phyloP scores from a whole-genome alignment of 2,797 vertebrate genomes.

The Channa striata region DNA sequence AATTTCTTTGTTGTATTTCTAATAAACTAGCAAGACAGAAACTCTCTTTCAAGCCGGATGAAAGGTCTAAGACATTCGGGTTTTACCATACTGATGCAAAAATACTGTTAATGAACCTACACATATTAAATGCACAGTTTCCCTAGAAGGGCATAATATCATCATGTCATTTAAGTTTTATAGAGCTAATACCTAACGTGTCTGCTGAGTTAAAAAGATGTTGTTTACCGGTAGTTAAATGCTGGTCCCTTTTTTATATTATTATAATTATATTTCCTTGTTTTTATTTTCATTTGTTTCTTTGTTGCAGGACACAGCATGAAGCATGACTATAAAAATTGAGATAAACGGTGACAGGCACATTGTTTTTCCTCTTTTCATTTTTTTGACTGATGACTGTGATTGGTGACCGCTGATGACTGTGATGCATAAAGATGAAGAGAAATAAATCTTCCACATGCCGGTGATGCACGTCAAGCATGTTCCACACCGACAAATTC shows the following conservation, averaged over 20 bases:
- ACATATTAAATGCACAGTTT: no score
- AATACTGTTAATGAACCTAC: neutral
- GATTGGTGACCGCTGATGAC: neutral
- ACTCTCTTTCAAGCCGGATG: no score
- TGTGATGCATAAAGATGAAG: neutral
- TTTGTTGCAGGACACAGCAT: neutral
- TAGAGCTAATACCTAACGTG: no score
- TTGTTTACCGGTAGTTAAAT: no score
- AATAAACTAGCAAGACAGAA: no score
- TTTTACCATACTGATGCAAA: neutral
- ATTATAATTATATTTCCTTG: neutral
- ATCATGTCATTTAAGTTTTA: no score
- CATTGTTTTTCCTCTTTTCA: neutral
- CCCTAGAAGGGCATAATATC: no score
- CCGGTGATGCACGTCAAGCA: constrained; percentile 1
- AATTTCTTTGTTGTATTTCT: no score
- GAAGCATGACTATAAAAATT: neutral
- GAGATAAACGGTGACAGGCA: neutral
- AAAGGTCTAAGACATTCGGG: no score
- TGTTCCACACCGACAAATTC: neutral
- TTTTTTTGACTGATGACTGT: neutral
- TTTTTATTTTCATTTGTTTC: neutral
- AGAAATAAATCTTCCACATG: neutral
- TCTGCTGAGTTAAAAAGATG: no score
- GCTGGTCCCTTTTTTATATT: no score